Evolutionary conservation across 2,797 vertebrate genomes (phyloP), one percentile per base, ranked within the genome.

Genomic region (Chanos chanos): DNA sequence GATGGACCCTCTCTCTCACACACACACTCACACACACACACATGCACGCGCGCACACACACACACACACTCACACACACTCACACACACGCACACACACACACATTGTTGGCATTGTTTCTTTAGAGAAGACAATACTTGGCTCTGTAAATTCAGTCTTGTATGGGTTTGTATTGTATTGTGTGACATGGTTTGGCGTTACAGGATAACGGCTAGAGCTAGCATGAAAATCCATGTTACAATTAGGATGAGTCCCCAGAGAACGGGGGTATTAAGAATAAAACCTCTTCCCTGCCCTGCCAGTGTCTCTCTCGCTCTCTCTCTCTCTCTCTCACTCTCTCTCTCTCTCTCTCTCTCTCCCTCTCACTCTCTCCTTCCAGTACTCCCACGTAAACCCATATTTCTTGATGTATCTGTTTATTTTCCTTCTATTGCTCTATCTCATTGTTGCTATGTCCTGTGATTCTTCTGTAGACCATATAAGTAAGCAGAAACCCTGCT

Each of bases 151-250:
- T 61, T 37, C 30, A 54, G 48, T 71, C 45, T 57, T 62, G 56
- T 36, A 33, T 65, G 70, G 65, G 58, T 53, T 52, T 41, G 44
- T 47, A 54, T 48, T 71, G 56, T 41, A 75, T 78, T 77, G 75
- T 66, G 59, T 28, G 70, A 24, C 47, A 24, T 71, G 59, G 56
- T 72, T 75, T 58, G 71, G 74, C 67, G 76, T 64, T 56, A 77
- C 66, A 56, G 63, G 62, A 70, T 77, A 71, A 82, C 71, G 31
- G 55, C 37, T 45, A 57, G 51, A 25, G 31, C 33, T 24, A 62
- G 51, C 16, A 31, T 70, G 75, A 77, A 71, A 63, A 30, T 58
- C 64, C 40, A 31, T 49, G 61, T 74, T 62, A 63, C 70, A 78
- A 71, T 77, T 72, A 72, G 64, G 72, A 62, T 21, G 51, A 64